Conservation (phyloP, 2,797 vertebrate species). For the Enteromius radiatus region DNA sequence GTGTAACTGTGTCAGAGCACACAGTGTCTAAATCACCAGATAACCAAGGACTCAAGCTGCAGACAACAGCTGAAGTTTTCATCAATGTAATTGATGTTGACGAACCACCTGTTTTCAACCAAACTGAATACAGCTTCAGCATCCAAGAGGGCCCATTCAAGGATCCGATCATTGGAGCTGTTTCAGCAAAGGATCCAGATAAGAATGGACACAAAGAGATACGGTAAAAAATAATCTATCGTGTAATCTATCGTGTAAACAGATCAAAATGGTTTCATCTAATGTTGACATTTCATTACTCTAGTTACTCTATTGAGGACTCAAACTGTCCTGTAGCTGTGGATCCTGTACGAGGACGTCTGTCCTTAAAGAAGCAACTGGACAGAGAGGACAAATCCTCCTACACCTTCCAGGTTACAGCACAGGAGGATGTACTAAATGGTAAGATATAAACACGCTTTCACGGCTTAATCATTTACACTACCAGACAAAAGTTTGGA, state of each 20-base stretch:
- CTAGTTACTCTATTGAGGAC: constrained; percentile 75
- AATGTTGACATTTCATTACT: not conserved
- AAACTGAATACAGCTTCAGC: constrained; percentile 78
- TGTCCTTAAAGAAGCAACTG: constrained; percentile 69
- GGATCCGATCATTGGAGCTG: constrained; percentile 73
- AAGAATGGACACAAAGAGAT: constrained; percentile 72
- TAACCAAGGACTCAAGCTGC: constrained; percentile 54
- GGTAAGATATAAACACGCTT: constrained; percentile 61
- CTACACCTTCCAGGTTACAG: constrained; percentile 74
- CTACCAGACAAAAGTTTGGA: not conserved
- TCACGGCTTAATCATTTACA: not conserved
- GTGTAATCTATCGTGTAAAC: not conserved
- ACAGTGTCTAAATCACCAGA: constrained; percentile 71
- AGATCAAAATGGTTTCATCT: not conserved
- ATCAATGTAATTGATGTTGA: constrained; percentile 87
- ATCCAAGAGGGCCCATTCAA: constrained; percentile 78
- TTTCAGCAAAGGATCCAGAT: constrained; percentile 86
- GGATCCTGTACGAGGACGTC: constrained; percentile 67
- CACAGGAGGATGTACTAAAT: constrained; percentile 68
- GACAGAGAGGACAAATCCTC: constrained; percentile 72
- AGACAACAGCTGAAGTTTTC: constrained; percentile 76
- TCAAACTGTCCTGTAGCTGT: constrained; percentile 70
- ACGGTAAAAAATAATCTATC: constrained; percentile 79
- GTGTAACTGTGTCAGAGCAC: constrained; percentile 81
- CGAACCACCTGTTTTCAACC: constrained; percentile 86